Evolutionary conservation across 53 echinoderm and acorn worm species (phyloP).

Genomic region (Apostichopus leukothele): DNA sequence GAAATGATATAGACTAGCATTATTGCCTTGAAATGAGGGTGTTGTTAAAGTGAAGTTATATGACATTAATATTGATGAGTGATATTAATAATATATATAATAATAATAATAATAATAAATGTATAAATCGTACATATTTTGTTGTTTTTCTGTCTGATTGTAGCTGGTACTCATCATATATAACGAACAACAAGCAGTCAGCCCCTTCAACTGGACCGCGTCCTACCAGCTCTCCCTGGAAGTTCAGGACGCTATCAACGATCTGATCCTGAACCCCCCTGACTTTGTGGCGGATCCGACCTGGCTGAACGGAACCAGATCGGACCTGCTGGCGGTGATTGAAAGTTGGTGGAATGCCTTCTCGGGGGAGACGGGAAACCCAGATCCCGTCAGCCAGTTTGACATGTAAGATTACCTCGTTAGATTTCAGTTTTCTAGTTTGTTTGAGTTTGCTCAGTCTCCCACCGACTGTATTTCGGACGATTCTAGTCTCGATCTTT

Average conservation of each 20-base stretch:
- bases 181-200: background rate
- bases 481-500: too few species aligned
- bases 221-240: conserved; percentile 9
- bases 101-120: too few species aligned
- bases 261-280: conserved; percentile 46
- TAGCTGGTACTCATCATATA: background rate
- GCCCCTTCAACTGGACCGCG: conserved; percentile 61
- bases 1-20: too few species aligned
- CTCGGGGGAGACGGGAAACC: background rate
- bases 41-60: too few species aligned
- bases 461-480: too few species aligned
- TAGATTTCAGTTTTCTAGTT: too few species aligned
- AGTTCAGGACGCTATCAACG: conserved; percentile 11
- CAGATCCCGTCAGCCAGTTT: background rate
- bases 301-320: conserved; percentile 50
- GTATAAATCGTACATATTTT: too few species aligned
- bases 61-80: too few species aligned
- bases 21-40: too few species aligned
- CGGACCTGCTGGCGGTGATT: background rate
- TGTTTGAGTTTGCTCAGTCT: too few species aligned
- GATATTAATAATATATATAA: too few species aligned
- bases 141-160: background rate
- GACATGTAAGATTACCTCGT: background rate
- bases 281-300: conserved; percentile 21
- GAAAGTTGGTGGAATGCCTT: conserved; percentile 10